A percentile compares a stretch with the other conserved stretches of the same genome.
Evolutionary conservation across 2,888 invertebrate genomes (phyloP).

Genomic region (Synanthedon vespiformis): DNA sequence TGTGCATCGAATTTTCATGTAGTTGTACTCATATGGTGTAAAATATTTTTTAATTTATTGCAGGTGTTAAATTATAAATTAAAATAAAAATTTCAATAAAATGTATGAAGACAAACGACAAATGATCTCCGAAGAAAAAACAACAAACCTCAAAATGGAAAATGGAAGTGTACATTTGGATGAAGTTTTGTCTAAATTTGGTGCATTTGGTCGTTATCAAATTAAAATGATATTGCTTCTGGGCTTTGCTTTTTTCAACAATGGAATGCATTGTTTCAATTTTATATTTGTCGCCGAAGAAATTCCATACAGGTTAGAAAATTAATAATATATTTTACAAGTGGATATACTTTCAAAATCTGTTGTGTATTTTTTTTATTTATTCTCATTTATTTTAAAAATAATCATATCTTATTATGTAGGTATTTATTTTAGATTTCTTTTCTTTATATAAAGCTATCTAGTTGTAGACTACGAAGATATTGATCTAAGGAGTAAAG

Average conservation of each 20-base stretch:
- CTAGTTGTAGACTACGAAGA: too few relatives aligned
- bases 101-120: too few relatives aligned
- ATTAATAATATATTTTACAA: neutral
- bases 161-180: neutral
- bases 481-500: neutral
- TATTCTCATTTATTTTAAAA: too few relatives aligned
- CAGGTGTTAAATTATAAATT: neutral
- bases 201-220: neutral
- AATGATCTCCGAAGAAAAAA: neutral
- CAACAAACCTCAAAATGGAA: neutral
- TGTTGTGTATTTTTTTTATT: too few relatives aligned
- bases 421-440: too few relatives aligned
- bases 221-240: neutral
- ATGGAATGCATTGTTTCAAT: constrained; percentile 1
- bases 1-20: too few relatives aligned
- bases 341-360: neutral
- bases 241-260: neutral
- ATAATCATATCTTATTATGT: too few relatives aligned
- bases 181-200: neutral
- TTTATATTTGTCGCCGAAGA: constrained; percentile 1
- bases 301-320: neutral
- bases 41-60: neutral
- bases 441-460: too few relatives aligned
- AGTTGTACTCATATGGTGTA: neutral
- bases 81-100: too few relatives aligned